Conservation (phyloP, 2,888 invertebrate species). For the Drosophila anceps region DNA sequence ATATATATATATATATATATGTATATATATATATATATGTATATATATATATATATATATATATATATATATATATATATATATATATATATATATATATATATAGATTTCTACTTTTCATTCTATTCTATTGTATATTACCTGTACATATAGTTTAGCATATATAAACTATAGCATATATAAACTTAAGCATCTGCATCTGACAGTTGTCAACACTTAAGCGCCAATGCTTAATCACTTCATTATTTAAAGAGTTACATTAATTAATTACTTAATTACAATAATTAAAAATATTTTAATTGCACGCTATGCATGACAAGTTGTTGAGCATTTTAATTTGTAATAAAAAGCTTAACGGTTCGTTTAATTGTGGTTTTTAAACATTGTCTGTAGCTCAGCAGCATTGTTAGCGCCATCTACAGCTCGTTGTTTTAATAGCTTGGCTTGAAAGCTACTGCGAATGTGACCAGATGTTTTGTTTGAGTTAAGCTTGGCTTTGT, state of each 20-base stretch:
- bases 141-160: too few relatives aligned
- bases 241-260: neutral
- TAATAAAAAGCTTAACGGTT: conserved; percentile 25
- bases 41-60: too few relatives aligned
- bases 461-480: conserved; percentile 36
- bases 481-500: conserved; percentile 21
- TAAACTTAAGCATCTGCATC: too few relatives aligned
- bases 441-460: conserved; percentile 43
- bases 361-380: conserved; percentile 6
- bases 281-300: conserved; percentile 5
- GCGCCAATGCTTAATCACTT: neutral
- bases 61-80: too few relatives aligned
- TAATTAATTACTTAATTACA: conserved; percentile 8
- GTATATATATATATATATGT: too few relatives aligned
- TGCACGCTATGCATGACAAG: conserved; percentile 1
- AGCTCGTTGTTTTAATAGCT: conserved; percentile 21
- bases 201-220: neutral
- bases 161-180: too few relatives aligned
- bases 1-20: too few relatives aligned
- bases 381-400: neutral
- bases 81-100: too few relatives aligned
- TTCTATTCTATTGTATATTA: too few relatives aligned
- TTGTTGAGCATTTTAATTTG: conserved; percentile 16
- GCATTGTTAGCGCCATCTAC: conserved; percentile 55
- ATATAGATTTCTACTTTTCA: neutral